A percentile compares a stretch with the other conserved stretches of the same genome.
Conservation (phyloP, 2,888 invertebrate species). For the Epirrita christyi region DNA sequence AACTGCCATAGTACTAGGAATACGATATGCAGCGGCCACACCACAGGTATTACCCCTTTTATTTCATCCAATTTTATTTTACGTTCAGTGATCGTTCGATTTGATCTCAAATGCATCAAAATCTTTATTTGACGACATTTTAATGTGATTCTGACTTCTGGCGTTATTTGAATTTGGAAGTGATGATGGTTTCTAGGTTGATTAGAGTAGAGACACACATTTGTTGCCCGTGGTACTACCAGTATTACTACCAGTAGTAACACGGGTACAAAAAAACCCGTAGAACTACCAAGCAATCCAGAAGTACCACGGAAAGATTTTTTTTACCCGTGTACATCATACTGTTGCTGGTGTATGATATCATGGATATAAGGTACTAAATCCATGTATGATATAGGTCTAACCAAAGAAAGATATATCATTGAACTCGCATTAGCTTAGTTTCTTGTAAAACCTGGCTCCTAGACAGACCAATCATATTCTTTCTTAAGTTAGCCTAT, state of each 20-base stretch:
- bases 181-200: slow-evolving; percentile 34
- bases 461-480: too few species aligned
- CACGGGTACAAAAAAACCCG: too few species aligned
- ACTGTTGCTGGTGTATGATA: not conserved
- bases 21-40: slow-evolving; percentile 60
- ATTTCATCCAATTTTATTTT: slow-evolving; percentile 78
- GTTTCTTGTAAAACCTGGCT: not conserved
- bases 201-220: slow-evolving; percentile 12
- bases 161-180: slow-evolving; percentile 45
- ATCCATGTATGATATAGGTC: slow-evolving; percentile 50
- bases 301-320: too few species aligned
- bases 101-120: slow-evolving; percentile 62
- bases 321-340: too few species aligned
- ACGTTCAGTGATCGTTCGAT: slow-evolving; percentile 62
- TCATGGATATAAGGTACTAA: too few species aligned
- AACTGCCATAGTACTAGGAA: slow-evolving; percentile 53
- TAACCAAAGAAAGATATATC: slow-evolving; percentile 20
- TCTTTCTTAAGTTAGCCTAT: too few species aligned
- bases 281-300: too few species aligned
- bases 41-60: slow-evolving; percentile 68
- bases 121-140: slow-evolving; percentile 63
- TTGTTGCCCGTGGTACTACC: too few species aligned
- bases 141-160: slow-evolving; percentile 41
- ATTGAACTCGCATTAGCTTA: not conserved
- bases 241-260: too few species aligned